Percentiles rank a stretch among this genome's conserved stretches.
Evolutionary conservation across 1,140 invertebrate species (phyloP).

Genomic region (Acyrthosiphon pisum): DNA sequence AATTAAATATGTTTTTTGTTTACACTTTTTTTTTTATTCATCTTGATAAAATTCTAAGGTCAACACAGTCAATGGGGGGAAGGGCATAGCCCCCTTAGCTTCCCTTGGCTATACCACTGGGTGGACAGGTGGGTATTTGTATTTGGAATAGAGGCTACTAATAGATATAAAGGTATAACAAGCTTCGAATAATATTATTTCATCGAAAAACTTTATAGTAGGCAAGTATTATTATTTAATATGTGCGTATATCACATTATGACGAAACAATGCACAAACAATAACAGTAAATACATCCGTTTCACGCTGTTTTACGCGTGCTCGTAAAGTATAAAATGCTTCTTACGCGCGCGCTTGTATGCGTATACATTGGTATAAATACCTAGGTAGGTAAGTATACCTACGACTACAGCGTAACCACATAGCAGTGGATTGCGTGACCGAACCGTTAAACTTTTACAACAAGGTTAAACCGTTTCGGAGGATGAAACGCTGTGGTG

Average conservation of each 20-base stretch:
- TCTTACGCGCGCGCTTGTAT: background rate
- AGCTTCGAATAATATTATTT: background rate
- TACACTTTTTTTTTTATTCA: no score
- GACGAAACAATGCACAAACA: background rate
- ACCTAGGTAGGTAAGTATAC: background rate
- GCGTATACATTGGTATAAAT: background rate
- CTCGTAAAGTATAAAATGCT: background rate
- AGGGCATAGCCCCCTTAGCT: no score
- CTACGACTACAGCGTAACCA: background rate
- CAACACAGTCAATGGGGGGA: no score
- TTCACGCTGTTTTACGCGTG: background rate
- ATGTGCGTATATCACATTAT: background rate
- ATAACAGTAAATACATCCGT: background rate
- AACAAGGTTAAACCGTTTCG: background rate
- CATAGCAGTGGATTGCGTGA: conserved; percentile 23
- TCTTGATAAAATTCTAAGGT: no score
- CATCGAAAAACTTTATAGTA: background rate
- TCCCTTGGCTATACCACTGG: no score
- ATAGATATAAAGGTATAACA: no score
- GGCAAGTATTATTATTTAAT: background rate
- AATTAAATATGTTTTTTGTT: no score
- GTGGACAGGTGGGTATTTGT: background rate
- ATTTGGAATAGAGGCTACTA: background rate
- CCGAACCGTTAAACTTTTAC: conserved; percentile 37
- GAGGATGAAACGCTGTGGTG: background rate